These are phyloP conservation scores for Vulpes vulpes DNA, from an alignment of 2,113 vertebrate genomes.

Conservation along the genomic window DNA sequence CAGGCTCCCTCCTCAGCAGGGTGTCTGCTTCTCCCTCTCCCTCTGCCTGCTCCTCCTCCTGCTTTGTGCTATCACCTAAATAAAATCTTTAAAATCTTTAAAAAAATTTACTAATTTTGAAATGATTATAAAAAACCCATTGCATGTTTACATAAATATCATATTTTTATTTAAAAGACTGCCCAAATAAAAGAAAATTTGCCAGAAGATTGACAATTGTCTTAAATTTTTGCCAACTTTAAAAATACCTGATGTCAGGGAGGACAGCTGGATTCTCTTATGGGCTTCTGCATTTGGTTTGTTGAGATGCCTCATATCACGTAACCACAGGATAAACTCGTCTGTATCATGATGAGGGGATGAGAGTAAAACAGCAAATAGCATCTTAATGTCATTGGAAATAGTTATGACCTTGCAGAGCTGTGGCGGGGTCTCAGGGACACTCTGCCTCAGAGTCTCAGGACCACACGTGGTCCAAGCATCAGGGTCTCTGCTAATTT, in stretches of 20 bases:
- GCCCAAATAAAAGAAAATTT: neutral
- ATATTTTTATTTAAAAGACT: neutral
- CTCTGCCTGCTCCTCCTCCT: neutral
- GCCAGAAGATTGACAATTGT: neutral
- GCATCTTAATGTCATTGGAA: neutral
- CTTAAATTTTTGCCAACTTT: neutral
- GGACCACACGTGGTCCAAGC: neutral
- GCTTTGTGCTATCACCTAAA: neutral
- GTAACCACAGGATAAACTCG: neutral
- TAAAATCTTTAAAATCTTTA: neutral
- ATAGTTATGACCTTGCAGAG: neutral
- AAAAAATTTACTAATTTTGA: neutral
- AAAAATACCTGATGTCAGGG: neutral
- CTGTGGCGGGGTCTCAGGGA: neutral
- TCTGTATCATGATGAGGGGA: neutral
- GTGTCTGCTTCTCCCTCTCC: neutral
- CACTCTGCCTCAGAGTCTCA: accelerated
- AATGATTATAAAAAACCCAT: neutral
- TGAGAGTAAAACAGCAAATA: neutral
- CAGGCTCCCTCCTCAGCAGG: neutral
- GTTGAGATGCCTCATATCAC: neutral
- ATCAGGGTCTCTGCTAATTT: neutral
- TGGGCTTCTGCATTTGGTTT: neutral
- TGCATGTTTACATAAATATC: neutral
- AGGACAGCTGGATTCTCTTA: neutral